These are phyloP conservation scores for Brachypalpus laphriformis DNA, from an alignment of 2,888 invertebrate species.

Conservation along the genomic window DNA sequence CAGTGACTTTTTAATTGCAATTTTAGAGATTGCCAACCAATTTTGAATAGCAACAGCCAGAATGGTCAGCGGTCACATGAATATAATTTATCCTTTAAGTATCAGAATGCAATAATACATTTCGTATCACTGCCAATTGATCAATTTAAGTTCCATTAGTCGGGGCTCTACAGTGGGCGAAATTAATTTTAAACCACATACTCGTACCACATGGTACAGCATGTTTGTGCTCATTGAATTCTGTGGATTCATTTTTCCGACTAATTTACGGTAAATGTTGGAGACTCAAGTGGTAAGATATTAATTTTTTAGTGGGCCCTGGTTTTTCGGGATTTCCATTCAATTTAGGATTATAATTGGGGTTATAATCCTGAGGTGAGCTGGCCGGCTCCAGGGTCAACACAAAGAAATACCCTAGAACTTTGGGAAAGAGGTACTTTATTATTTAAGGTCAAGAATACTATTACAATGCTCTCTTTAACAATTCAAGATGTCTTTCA, in stretches of 20 bases:
- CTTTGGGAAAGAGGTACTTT: too few relatives aligned
- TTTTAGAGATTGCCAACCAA: conserved; percentile 52
- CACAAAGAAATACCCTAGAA: too few relatives aligned
- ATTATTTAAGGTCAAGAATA: too few relatives aligned
- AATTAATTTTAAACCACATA: conserved; percentile 60
- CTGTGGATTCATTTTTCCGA: conserved; percentile 18
- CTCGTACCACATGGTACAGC: conserved; percentile 19
- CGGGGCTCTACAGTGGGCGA: conserved; percentile 3
- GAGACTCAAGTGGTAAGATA: conserved; percentile 22
- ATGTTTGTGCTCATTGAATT: not conserved
- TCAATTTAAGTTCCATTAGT: conserved; percentile 62
- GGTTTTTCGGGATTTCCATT: not conserved
- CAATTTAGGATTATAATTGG: not conserved
- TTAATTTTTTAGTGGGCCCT: not conserved
- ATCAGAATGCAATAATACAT: conserved; percentile 41
- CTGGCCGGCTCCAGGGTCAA: too few relatives aligned
- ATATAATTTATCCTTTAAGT: conserved; percentile 61
- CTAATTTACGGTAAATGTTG: conserved; percentile 27
- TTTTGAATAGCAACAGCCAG: conserved; percentile 9
- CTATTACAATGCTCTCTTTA: too few relatives aligned
- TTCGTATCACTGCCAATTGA: conserved; percentile 42
- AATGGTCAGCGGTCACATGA: conserved; percentile 6
- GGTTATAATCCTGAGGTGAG: too few relatives aligned
- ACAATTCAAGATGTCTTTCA: too few relatives aligned
- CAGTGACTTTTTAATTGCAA: conserved; percentile 59